phyloP scores from a whole-genome alignment of 2,888 invertebrate species.

The Scrobipalpa costella region DNA sequence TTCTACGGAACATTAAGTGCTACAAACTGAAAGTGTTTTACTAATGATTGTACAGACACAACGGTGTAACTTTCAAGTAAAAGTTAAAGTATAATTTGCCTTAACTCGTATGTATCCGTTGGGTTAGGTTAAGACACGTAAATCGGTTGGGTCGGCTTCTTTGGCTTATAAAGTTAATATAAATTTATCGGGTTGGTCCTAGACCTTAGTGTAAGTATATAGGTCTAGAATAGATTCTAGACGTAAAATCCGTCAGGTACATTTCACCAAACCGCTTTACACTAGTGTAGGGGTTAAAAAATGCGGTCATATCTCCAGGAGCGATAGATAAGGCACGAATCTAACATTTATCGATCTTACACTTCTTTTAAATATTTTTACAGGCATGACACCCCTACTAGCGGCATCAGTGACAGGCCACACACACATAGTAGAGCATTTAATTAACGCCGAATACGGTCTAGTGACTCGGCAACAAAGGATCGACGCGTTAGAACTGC shows the following conservation, averaged over 20 bases:
- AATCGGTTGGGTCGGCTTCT: not conserved
- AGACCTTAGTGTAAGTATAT: too few relatives aligned
- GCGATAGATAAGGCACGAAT: too few relatives aligned
- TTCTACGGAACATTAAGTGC: conserved; percentile 3
- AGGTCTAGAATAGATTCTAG: too few relatives aligned
- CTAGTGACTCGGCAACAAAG: conserved; percentile 88
- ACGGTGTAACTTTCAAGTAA: not conserved
- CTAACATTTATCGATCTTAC: too few relatives aligned
- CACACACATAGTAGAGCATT: conserved; percentile 95
- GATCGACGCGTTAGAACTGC: conserved; percentile 93
- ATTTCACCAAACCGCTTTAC: too few relatives aligned
- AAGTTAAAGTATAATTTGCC: not conserved
- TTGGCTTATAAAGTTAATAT: too few relatives aligned
- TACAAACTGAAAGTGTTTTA: not conserved
- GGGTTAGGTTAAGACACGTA: not conserved
- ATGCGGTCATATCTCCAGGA: too few relatives aligned
- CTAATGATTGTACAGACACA: not conserved
- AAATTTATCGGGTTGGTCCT: too few relatives aligned
- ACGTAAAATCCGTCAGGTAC: too few relatives aligned
- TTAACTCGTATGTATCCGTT: not conserved
- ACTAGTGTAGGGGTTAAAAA: too few relatives aligned
- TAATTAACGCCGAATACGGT: conserved; percentile 88
- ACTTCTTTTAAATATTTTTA: too few relatives aligned
- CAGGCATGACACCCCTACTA: conserved; percentile 96
- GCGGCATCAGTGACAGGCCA: conserved; percentile 97